Evolutionary conservation across 1,140 invertebrate species (phyloP), one percentile per base, ranked within the genome.

Genomic region (Zaprionus taronus): DNA sequence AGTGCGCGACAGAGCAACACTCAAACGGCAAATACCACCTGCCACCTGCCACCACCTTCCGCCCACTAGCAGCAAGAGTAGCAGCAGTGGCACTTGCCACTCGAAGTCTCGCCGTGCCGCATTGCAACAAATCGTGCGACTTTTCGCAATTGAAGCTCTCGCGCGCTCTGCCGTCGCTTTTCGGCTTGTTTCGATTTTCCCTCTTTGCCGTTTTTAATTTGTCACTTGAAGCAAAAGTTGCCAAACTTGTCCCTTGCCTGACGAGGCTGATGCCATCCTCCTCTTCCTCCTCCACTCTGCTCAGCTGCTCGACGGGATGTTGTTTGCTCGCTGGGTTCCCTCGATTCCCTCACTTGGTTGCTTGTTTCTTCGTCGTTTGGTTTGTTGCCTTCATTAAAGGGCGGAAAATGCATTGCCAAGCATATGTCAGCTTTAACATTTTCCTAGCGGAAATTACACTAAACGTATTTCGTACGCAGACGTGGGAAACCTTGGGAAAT

Each of bases 141-240:
- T 85, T 85, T 87, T 80, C 62, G 77, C 81, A 83, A 84, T 84
- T 78, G 80, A 86, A 86, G 65, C 70, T 41, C 67, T 51, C 72
- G 57, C 60, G 74, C 70, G 36, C 56, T 63, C 56, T 55, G 26
- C 60, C 70, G 17, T 44, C 58, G 34, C 56, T 73, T 71, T 74
- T 74, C 53, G 65, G 62, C 65, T 70, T 65, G 64, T 73, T 56
- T 76, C 81, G 66, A 68, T 83, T 77, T 83, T 72, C 55, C 61
- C 72, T 58, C 51, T 65, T 81, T 80, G 83, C 77, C 77, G 74
- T 89, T 89, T 89, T 89, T 89, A 89, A 89, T 89, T 89, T 89
- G 85, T 89, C 84, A 89, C 84, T 89, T 81, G 84, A 89, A 89
- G 83, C 75, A 87, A 87, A 89, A 84, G 84, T 89, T 90, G 79